Conservation (phyloP, 2,888 invertebrate species). For the Polydrusus tereticollis region DNA sequence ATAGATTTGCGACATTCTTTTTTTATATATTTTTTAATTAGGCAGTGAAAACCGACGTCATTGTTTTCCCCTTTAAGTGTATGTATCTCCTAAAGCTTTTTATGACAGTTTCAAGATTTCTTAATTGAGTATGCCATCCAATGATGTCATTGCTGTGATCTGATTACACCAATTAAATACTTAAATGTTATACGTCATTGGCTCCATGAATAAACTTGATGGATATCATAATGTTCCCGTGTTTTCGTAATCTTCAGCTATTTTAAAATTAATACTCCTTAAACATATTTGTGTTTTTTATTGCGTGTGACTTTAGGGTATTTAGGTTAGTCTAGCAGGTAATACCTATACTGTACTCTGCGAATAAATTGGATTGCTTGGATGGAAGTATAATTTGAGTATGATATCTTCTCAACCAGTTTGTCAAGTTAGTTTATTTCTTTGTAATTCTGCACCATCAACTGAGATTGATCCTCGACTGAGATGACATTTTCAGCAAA, state of each 20-base stretch:
- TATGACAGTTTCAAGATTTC: slow-evolving; percentile 31
- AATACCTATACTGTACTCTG: too few species aligned
- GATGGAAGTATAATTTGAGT: too few species aligned
- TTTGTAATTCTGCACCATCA: too few species aligned
- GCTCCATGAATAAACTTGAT: slow-evolving; percentile 12
- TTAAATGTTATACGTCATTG: slow-evolving; percentile 37
- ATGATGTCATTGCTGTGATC: slow-evolving; percentile 35
- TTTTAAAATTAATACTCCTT: slow-evolving; percentile 8
- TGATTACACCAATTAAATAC: slow-evolving; percentile 34
- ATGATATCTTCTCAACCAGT: too few species aligned
- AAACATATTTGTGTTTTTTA: background rate
- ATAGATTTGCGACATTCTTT: background rate
- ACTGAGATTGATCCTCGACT: too few species aligned
- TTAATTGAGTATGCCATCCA: slow-evolving; percentile 28
- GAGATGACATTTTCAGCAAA: too few species aligned
- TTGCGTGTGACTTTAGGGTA: too few species aligned
- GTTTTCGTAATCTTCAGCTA: slow-evolving; percentile 18
- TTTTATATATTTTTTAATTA: background rate
- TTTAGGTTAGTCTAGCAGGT: too few species aligned
- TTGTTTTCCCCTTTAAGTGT: slow-evolving; percentile 13
- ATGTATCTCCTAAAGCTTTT: slow-evolving; percentile 26
- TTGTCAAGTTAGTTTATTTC: too few species aligned
- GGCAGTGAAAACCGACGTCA: background rate
- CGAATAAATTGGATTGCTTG: too few species aligned
- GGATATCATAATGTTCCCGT: too few species aligned